Evolutionary conservation across 1,140 invertebrate species (phyloP).

Genomic region (Ceratosolen fusciceps): DNA sequence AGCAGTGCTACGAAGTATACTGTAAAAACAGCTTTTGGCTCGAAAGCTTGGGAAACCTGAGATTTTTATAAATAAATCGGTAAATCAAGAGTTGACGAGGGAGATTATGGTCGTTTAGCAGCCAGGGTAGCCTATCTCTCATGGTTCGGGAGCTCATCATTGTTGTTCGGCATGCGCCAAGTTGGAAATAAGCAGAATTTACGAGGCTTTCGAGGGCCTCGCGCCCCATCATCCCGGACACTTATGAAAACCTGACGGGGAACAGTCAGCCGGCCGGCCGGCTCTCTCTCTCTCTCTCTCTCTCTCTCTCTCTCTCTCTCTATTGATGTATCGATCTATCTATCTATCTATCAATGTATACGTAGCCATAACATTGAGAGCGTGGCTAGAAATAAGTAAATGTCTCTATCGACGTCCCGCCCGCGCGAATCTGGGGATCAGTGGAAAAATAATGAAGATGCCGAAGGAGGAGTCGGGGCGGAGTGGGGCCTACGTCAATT

Average conservation of each 20-base stretch:
- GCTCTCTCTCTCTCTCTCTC: too few relatives aligned
- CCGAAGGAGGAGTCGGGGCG: too few relatives aligned
- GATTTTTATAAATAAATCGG: conserved; percentile 46
- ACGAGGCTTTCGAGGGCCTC: background rate
- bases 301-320: too few relatives aligned
- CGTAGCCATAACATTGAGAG: too few relatives aligned
- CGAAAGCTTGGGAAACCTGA: conserved; percentile 25
- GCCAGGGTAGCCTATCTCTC: background rate
- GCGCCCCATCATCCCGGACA: background rate
- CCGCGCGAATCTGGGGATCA: too few relatives aligned
- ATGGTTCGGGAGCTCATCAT: conserved; percentile 8
- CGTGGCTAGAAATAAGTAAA: too few relatives aligned
- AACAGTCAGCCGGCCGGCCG: background rate
- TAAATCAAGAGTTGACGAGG: conserved; percentile 33
- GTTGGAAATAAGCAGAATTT: background rate
- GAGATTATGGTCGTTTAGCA: conserved; percentile 1
- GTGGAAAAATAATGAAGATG: too few relatives aligned
- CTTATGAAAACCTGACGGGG: background rate
- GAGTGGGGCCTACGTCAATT: too few relatives aligned
- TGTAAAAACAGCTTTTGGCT: conserved; percentile 35
- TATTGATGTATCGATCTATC: too few relatives aligned
- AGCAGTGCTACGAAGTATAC: background rate
- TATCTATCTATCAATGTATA: too few relatives aligned
- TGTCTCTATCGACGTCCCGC: too few relatives aligned
- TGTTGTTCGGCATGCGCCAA: background rate